Conservation (phyloP, 1,140 invertebrate genomes). For the Dermatophagoides farinae region DNA sequence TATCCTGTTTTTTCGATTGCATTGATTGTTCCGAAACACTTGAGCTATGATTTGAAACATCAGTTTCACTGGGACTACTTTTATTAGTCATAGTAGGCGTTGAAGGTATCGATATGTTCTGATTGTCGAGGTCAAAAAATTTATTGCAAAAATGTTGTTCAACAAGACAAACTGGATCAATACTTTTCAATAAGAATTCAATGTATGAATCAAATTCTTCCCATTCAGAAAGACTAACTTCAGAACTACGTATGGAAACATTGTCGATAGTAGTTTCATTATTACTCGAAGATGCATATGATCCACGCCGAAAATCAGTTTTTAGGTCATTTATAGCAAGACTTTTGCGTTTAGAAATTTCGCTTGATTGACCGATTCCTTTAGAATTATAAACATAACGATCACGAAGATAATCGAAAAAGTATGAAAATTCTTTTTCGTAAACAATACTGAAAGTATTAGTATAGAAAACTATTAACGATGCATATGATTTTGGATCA, state of each 20-base stretch:
- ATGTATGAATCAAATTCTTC: constrained; percentile 24
- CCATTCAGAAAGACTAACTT: constrained; percentile 16
- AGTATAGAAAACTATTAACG: constrained; percentile 57
- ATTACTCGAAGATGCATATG: background rate
- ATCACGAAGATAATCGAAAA: constrained; percentile 52
- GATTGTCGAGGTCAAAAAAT: constrained; percentile 66
- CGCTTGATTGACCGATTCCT: background rate
- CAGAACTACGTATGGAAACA: constrained; percentile 7
- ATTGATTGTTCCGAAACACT: background rate
- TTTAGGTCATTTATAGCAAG: background rate
- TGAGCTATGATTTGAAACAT: constrained; percentile 14
- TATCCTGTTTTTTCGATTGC: constrained; percentile 17
- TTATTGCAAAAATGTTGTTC: constrained; percentile 88
- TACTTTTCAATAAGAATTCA: constrained; percentile 57
- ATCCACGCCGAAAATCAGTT: constrained; percentile 2
- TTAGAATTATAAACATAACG: constrained; percentile 14
- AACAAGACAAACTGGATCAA: constrained; percentile 73
- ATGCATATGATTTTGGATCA: constrained; percentile 55
- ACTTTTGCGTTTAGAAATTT: background rate
- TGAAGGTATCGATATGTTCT: constrained; percentile 6
- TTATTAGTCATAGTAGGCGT: background rate
- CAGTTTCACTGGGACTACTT: background rate
- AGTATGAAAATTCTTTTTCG: constrained; percentile 53
- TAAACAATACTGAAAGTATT: constrained; percentile 56
- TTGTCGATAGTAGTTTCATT: constrained; percentile 3